These are phyloP conservation scores for Agrotis clavis DNA, from an alignment of 2,888 invertebrate species.

Conservation along the genomic window DNA sequence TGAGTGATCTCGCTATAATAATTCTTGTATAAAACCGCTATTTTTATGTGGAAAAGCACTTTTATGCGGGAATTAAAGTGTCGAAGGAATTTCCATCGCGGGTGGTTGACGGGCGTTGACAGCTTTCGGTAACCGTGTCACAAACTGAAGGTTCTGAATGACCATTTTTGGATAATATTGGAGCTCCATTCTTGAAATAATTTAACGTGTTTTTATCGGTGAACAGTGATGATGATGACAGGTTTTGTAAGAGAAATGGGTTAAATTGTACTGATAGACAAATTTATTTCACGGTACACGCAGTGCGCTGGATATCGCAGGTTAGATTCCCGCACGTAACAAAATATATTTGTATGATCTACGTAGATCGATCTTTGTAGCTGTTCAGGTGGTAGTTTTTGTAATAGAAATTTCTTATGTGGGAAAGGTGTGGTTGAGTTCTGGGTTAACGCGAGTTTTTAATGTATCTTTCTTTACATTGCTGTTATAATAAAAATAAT, in stretches of 20 bases:
- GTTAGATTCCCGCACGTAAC: too few species aligned
- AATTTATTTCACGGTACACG: neutral
- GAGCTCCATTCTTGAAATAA: constrained; percentile 1
- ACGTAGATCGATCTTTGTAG: too few species aligned
- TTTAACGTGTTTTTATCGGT: constrained; percentile 6
- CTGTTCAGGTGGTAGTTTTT: too few species aligned
- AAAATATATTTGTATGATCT: too few species aligned
- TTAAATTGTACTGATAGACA: neutral
- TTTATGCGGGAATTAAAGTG: constrained; percentile 62
- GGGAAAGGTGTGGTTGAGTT: neutral
- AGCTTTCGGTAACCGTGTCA: constrained; percentile 59
- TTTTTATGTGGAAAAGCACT: constrained; percentile 53
- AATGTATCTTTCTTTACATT: neutral
- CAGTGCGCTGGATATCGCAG: too few species aligned
- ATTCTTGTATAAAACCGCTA: constrained; percentile 41
- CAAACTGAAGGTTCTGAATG: constrained; percentile 46
- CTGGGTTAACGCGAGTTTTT: too few species aligned
- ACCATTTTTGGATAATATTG: constrained; percentile 17
- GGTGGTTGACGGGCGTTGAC: constrained; percentile 52
- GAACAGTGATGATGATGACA: neutral
- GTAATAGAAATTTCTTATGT: too few species aligned
- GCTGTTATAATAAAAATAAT: neutral
- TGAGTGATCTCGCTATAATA: constrained; percentile 37
- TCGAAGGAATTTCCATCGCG: constrained; percentile 54
- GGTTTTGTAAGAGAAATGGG: constrained; percentile 5